phyloP scores from a whole-genome alignment of 2,113 vertebrate species.

The Tachycineta bicolor region DNA sequence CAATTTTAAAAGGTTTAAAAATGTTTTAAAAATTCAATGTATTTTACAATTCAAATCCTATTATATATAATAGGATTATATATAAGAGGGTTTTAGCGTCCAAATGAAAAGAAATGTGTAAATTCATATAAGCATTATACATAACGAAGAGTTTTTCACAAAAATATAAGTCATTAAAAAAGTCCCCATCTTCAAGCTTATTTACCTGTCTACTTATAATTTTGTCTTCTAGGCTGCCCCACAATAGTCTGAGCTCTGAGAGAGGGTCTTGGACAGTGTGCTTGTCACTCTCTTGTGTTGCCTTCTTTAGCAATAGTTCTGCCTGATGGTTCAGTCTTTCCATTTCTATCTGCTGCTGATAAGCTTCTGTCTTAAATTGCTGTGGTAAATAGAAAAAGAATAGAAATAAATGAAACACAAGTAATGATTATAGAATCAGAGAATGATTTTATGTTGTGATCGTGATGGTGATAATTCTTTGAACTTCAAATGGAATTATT shows the following conservation, averaged over 20 bases:
- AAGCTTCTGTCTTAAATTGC: conserved; percentile 94
- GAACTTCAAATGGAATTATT: not conserved
- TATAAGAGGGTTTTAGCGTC: not conserved
- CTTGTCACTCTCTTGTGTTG: conserved; percentile 86
- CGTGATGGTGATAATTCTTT: not conserved
- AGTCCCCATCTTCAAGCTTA: not conserved
- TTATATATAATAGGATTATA: too few relatives aligned
- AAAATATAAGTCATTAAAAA: not conserved
- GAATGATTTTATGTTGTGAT: not conserved
- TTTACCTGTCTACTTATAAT: conserved; percentile 92
- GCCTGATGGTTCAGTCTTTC: conserved; percentile 95
- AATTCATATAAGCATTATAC: not conserved
- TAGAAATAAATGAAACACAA: not conserved
- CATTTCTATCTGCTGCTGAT: conserved; percentile 98
- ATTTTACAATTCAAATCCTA: not conserved
- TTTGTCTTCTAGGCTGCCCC: conserved; percentile 91
- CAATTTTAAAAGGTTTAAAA: not conserved
- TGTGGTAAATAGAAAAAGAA: conserved; percentile 52
- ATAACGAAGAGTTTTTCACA: not conserved
- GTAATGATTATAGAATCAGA: not conserved
- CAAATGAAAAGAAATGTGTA: not conserved
- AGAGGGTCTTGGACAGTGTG: conserved; percentile 90
- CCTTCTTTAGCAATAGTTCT: conserved; percentile 91
- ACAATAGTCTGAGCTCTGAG: conserved; percentile 89
- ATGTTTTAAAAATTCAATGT: not conserved